A percentile compares a stretch with the other conserved stretches of the same genome.
Conservation (phyloP, 2,888 invertebrate genomes). For the Bedellia somnulentella region DNA sequence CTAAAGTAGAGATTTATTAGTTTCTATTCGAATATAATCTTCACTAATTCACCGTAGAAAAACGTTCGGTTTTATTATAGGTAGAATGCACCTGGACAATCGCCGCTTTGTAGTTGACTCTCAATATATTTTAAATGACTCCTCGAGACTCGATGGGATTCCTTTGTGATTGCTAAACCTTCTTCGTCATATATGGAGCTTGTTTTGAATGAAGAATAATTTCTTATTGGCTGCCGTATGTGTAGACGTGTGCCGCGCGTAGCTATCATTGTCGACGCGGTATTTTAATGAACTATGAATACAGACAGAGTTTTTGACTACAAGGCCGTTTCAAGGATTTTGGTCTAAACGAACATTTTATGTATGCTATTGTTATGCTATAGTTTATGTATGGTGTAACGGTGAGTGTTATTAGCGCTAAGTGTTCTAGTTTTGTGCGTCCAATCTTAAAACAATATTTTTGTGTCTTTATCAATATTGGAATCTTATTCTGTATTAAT, state of each 20-base stretch:
- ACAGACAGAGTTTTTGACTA: slow-evolving; percentile 23
- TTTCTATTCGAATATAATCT: slow-evolving; percentile 48
- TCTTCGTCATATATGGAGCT: slow-evolving; percentile 23
- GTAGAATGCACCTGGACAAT: slow-evolving; percentile 35
- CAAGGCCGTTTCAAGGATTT: slow-evolving; percentile 18
- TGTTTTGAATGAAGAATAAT: slow-evolving; percentile 38
- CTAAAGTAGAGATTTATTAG: slow-evolving; percentile 46
- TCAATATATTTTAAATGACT: slow-evolving; percentile 60
- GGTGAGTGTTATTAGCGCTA: too few species aligned
- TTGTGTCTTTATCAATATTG: too few species aligned
- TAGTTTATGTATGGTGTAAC: too few species aligned
- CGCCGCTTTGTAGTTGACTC: slow-evolving; percentile 32
- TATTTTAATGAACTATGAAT: slow-evolving; percentile 44
- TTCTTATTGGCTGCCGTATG: slow-evolving; percentile 46
- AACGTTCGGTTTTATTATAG: slow-evolving; percentile 33
- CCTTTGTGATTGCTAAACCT: too few species aligned
- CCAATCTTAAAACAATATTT: too few species aligned
- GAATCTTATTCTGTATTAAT: too few species aligned
- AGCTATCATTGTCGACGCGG: slow-evolving; percentile 40
- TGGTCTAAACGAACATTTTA: slow-evolving; percentile 9
- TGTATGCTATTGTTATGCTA: too few species aligned
- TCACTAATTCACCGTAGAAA: slow-evolving; percentile 55
- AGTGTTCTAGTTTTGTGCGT: too few species aligned
- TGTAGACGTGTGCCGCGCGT: slow-evolving; percentile 53
- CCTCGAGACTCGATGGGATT: slow-evolving; percentile 29